These are phyloP conservation scores for Trichomycterus rosablanca DNA, from an alignment of 2,113 vertebrate genomes.

Conservation along the genomic window DNA sequence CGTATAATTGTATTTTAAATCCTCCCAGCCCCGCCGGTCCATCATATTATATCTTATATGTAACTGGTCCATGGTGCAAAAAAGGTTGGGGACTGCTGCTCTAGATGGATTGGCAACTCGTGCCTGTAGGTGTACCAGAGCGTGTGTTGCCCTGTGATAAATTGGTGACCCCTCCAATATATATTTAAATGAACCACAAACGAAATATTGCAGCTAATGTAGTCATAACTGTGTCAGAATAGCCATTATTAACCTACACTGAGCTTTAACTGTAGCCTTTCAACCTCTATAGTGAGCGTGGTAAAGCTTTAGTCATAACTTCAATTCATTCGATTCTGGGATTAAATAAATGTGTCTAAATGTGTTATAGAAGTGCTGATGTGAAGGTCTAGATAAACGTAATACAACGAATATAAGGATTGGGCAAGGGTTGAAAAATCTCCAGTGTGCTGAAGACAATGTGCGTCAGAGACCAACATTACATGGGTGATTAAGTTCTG, in stretches of 20 bases:
- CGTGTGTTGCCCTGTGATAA: too few species aligned
- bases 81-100: too few species aligned
- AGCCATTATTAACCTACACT: conserved; percentile 6
- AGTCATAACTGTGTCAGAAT: neutral
- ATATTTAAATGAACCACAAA: too few species aligned
- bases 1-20: too few species aligned
- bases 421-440: conserved; percentile 2
- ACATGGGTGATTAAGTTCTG: conserved; percentile 22
- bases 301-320: neutral
- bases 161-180: too few species aligned
- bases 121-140: too few species aligned
- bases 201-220: conserved; percentile 7
- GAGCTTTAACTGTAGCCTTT: neutral
- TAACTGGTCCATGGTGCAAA: too few species aligned
- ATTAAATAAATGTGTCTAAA: too few species aligned
- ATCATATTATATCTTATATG: too few species aligned
- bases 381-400: neutral
- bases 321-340: neutral
- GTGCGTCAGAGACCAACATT: conserved; percentile 15
- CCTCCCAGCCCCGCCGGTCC: too few species aligned
- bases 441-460: conserved; percentile 16
- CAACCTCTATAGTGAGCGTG: neutral
- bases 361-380: too few species aligned
- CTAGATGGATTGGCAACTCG: too few species aligned
- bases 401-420: neutral